Evolutionary conservation across 2,888 invertebrate species (phyloP).

Genomic region (Catocala sponsa): DNA sequence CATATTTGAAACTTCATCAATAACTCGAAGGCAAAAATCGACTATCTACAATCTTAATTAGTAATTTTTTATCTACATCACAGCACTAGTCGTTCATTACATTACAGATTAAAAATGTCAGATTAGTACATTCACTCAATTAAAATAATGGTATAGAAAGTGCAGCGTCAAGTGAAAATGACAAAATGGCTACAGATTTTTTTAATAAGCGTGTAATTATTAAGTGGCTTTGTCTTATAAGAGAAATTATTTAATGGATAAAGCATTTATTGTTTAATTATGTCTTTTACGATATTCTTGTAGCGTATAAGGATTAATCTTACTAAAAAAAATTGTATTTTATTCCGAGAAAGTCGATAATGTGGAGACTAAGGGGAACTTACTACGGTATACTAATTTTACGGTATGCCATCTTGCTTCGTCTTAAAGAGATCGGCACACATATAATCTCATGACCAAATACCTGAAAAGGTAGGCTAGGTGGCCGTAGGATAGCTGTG

Average conservation of each 20-base stretch:
- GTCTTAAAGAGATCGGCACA: too few species aligned
- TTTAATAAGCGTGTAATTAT: constrained; percentile 34
- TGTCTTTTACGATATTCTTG: too few species aligned
- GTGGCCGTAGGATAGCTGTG: too few species aligned
- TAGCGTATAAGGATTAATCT: too few species aligned
- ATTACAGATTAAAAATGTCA: constrained; percentile 43
- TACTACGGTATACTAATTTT: too few species aligned
- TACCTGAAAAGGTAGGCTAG: too few species aligned
- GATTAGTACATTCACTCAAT: constrained; percentile 47
- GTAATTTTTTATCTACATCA: constrained; percentile 24
- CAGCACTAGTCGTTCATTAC: constrained; percentile 21
- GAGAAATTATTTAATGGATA: constrained; percentile 12
- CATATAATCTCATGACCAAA: too few species aligned
- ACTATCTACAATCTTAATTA: constrained; percentile 42
- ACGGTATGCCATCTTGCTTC: too few species aligned
- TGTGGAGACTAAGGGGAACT: too few species aligned
- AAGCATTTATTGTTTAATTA: neutral
- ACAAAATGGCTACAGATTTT: constrained; percentile 33
- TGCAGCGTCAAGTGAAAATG: constrained; percentile 33
- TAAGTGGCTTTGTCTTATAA: constrained; percentile 20
- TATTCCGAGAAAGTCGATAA: too few species aligned
- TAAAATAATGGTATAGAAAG: constrained; percentile 53
- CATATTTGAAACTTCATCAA: constrained; percentile 11
- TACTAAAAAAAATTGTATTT: too few species aligned
- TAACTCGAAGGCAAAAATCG: constrained; percentile 14